Evolutionary conservation across 1,140 invertebrate genomes (phyloP).

Genomic region (Drosophila nannoptera): DNA sequence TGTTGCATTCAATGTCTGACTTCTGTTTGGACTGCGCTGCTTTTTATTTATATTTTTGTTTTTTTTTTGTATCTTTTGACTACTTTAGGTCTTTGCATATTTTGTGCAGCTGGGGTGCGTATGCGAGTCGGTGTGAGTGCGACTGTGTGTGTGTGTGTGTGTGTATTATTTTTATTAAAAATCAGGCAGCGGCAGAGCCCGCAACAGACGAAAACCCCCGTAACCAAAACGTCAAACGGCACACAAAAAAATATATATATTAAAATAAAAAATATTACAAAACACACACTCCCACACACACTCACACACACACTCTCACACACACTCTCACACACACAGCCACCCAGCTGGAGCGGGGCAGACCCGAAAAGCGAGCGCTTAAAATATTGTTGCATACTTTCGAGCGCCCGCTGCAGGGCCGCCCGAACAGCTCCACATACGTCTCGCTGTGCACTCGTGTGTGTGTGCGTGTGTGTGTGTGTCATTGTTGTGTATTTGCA

Average conservation of each 20-base stretch:
- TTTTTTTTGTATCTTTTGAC: conserved; percentile 40
- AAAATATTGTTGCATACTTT: conserved; percentile 57
- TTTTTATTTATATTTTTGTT: conserved; percentile 21
- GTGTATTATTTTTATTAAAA: conserved; percentile 59
- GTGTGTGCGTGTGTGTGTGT: conserved; percentile 14
- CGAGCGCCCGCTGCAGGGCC: conserved; percentile 18
- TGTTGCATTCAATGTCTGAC: conserved; percentile 37
- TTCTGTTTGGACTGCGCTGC: conserved; percentile 41
- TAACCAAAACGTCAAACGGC: conserved; percentile 47
- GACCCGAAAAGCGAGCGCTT: conserved; percentile 32
- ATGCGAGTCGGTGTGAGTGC: background rate
- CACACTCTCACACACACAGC: background rate
- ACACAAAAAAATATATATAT: conserved; percentile 39
- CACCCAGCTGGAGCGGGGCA: too few relatives aligned
- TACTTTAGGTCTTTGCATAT: conserved; percentile 53
- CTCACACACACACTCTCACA: background rate
- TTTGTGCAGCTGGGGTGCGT: conserved; percentile 18
- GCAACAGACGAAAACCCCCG: conserved; percentile 28
- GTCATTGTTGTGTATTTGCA: conserved; percentile 27
- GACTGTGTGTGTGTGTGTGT: conserved; percentile 8
- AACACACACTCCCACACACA: conserved; percentile 24
- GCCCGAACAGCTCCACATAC: conserved; percentile 20
- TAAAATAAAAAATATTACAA: conserved; percentile 41
- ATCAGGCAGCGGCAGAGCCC: conserved; percentile 41
- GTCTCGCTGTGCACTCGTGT: background rate